A percentile compares a stretch with the other conserved stretches of the same genome.
Conservation (phyloP, 2,888 invertebrate genomes). For the Euphydryas editha region DNA sequence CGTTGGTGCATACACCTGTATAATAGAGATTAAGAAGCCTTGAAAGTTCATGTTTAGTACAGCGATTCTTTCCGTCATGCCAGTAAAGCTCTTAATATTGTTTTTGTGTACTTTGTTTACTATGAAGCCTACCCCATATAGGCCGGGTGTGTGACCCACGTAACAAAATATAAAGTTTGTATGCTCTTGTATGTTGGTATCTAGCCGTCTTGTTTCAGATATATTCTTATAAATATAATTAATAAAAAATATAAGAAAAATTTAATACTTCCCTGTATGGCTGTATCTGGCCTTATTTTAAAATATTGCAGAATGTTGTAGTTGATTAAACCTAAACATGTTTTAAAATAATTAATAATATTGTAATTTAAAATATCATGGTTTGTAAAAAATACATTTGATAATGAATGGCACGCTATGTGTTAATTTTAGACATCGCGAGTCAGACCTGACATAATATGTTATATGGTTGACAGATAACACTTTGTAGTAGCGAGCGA, state of each 20-base stretch:
- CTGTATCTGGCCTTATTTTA: too few species aligned
- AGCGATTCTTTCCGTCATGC: slow-evolving; percentile 26
- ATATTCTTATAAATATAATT: background rate
- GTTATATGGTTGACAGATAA: too few species aligned
- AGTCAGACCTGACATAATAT: too few species aligned
- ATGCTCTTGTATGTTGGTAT: background rate
- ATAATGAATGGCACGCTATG: too few species aligned
- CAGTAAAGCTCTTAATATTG: slow-evolving; percentile 31
- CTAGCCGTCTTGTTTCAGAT: background rate
- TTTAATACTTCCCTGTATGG: too few species aligned
- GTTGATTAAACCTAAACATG: too few species aligned
- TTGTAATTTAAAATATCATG: too few species aligned
- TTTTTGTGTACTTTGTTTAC: slow-evolving; percentile 28
- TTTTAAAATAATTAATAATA: too few species aligned
- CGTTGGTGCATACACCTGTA: slow-evolving; percentile 30
- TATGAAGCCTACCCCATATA: slow-evolving; percentile 16
- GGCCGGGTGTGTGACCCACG: background rate
- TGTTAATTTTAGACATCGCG: too few species aligned
- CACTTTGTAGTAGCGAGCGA: too few species aligned
- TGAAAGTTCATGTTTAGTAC: slow-evolving; percentile 23
- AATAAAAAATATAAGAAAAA: background rate
- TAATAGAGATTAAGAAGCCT: slow-evolving; percentile 13
- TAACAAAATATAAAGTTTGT: slow-evolving; percentile 3
- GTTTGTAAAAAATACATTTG: too few species aligned
- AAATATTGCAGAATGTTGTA: too few species aligned